Base-by-base conservation (phyloP, 92 coral and sea anemone species). In the Virgularia gustaviana region DNA sequence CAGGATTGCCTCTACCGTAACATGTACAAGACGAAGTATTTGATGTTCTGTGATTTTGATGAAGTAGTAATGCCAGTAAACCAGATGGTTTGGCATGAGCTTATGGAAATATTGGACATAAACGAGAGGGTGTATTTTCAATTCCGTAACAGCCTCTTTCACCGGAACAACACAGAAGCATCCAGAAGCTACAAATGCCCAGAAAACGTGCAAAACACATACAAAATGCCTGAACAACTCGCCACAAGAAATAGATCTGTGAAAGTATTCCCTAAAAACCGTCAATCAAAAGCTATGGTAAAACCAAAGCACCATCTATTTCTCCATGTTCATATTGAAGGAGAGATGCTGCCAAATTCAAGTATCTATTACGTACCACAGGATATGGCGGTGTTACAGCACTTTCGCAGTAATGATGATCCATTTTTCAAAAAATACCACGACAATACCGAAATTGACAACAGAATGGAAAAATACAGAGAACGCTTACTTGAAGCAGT, bases 1-100 rank as follows among this genome's bases (percentile, higher is more conserved):
- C n/a, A n/a, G n/a, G 71, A 63, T 4, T 63, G 52, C 27, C 27
- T 63, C 6, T 63, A 63, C 32, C 71, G 71, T 9, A 63, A 63
- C 42, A 63, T 63, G 71, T 63, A 15, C 71, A 36, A 39, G 42
- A 52, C 41, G 5, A 49, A 52, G 12, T 63, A 63, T 36, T 38
- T 63, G 51, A 52, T 37, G 1, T 24, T 15, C 7, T 36, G 71
- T 38, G 71, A 63, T 36, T 27, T 63, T 19, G 71, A 63, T 31
- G 71, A 63, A 22, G 22, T 63, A 11, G 41, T 63, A 36, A 37
- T 39, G 30, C 71, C 71, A 1, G 3, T 4, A 34, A 2, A 36
- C 20, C 20, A 35, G 9, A 11, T 63, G 1, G 31, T 36, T 34
- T 36, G 52, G 71, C 71, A 36, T 9, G 52, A 36, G 3, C 29